Evolutionary conservation across 2,113 vertebrate genomes (phyloP).

Genomic region (Anguilla rostrata): DNA sequence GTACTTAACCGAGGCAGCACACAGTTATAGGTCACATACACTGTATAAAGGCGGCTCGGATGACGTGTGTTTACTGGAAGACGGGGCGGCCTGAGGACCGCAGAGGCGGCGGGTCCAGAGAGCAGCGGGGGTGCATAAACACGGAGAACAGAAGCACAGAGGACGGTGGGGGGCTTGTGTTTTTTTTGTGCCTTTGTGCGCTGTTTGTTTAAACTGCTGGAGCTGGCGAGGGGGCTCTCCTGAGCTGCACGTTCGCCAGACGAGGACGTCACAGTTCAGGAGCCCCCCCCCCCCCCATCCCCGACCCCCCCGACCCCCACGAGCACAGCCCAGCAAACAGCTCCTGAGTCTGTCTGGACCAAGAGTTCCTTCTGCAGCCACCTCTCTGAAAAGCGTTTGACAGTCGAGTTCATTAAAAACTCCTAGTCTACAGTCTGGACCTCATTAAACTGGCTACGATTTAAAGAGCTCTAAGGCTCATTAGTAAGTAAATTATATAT

Average conservation of each 20-base stretch:
- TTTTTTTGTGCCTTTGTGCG: neutral
- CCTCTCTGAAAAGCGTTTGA: too few species aligned
- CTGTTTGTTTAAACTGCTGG: neutral
- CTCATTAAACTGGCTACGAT: too few species aligned
- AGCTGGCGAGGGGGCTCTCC: neutral
- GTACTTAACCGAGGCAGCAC: too few species aligned
- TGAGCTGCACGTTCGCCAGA: neutral
- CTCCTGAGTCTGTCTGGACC: neutral
- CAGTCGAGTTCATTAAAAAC: too few species aligned
- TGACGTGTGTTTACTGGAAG: neutral
- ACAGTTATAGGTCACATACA: too few species aligned
- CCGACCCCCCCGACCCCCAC: neutral
- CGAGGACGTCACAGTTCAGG: neutral
- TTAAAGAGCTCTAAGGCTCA: too few species aligned
- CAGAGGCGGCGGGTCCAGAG: neutral
- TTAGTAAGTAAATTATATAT: too few species aligned
- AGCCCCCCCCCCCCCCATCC: too few species aligned
- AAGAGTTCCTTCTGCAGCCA: too few species aligned
- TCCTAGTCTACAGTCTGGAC: too few species aligned
- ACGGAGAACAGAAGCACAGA: neutral
- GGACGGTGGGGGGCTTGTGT: neutral
- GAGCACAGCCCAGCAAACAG: neutral
- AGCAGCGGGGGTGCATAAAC: neutral
- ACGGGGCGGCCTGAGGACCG: too few species aligned
- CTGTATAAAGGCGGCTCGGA: too few species aligned